A percentile compares a stretch with the other conserved stretches of the same genome.
phyloP scores from a whole-genome alignment of 2,888 invertebrate genomes.

The Pomacea canaliculata region DNA sequence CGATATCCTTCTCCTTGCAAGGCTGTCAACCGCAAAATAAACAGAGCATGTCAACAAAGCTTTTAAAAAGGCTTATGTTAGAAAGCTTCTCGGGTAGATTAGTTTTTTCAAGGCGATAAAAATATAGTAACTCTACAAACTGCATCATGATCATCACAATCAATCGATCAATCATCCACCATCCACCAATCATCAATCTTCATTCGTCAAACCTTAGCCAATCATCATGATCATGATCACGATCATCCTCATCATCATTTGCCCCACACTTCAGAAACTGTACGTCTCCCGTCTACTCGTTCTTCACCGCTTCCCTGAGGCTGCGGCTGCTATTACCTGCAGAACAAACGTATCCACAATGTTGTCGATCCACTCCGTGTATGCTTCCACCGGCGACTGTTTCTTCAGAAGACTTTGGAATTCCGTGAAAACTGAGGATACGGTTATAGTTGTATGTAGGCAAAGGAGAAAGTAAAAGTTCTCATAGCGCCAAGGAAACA shows the following conservation, averaged over 20 bases:
- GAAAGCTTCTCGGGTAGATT: no score
- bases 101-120: background rate
- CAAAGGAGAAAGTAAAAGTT: background rate
- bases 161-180: no score
- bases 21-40: slow-evolving; percentile 32
- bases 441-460: background rate
- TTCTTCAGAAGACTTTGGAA: slow-evolving; percentile 64
- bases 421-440: slow-evolving; percentile 61
- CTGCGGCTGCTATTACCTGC: slow-evolving; percentile 49
- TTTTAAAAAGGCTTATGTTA: no score
- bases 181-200: no score
- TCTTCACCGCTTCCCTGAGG: no score
- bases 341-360: slow-evolving; percentile 66
- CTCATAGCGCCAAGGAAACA: background rate
- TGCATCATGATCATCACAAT: no score
- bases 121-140: background rate
- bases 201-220: no score
- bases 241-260: no score
- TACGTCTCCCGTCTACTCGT: no score
- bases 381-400: slow-evolving; percentile 67
- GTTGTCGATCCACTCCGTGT: slow-evolving; percentile 68
- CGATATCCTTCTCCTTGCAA: slow-evolving; percentile 35
- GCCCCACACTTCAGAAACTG: no score
- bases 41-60: no score
- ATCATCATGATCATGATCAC: no score